Evolutionary conservation across 2,113 vertebrate species (phyloP), one percentile per base, ranked within the genome.

Genomic region (Pygoscelis adeliae): DNA sequence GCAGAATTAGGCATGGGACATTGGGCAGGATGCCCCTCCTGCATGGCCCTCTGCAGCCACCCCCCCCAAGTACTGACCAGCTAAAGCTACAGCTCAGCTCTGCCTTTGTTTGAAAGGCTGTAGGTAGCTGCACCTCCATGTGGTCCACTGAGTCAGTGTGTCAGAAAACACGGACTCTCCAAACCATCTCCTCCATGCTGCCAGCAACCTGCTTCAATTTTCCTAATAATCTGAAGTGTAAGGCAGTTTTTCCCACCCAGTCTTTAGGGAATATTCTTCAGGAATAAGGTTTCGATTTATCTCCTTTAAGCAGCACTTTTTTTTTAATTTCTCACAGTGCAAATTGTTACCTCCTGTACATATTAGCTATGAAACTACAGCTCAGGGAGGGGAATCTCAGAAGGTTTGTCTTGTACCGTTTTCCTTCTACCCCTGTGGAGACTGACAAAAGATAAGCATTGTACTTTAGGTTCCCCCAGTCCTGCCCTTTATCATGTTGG

Each of bases 21-120:
- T 0, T 53, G 11, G 50, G 32, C 8, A 52, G 55, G 40, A n/a
- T 3, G 2, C 17, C 22, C 1, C 4, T 73, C 36, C 34, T 44
- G 34, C 22, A 70, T 13, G 1, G 8, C 56, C 27, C 8, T 2
- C 14, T 18, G 32, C 30, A 59, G 47, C 49, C 38, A 46, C 26
- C 5, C 18, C 15, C 6, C 13, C 3, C 1, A 15, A 29, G 29
- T 2, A 40, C 16, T 5, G 34, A 40, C 23, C 50, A 36, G 10
- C 9, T 50, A 20, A 79, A 89, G 7, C n/a, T 30, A 53, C 50
- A 80, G 71, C 49, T 91, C 47, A 62, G 27, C 55, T 34, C 47
- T 50, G 46, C 32, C 6, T 55, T 65, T 36, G 10, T 13, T 58
- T 27, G 15, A n/a, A 61, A 50, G 63, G 29, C 7, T 46, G 30